These are phyloP conservation scores for Malurus leucopterus DNA, from an alignment of 2,797 vertebrate species.

Conservation along the genomic window DNA sequence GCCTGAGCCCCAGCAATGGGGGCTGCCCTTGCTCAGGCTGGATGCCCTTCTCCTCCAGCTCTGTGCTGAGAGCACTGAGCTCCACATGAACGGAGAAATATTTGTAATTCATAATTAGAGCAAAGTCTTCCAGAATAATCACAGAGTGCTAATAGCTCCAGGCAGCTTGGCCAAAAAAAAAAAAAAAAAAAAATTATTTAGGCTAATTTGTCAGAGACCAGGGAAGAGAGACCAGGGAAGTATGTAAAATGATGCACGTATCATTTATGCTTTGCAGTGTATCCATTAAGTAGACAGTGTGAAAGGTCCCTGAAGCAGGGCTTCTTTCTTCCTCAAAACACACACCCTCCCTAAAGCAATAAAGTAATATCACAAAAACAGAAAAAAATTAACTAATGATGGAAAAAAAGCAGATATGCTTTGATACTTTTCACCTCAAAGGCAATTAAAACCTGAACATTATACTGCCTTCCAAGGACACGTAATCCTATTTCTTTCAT, in stretches of 20 bases:
- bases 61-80: accelerated
- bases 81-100: accelerated
- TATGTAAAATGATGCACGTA: accelerated
- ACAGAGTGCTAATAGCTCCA: background rate
- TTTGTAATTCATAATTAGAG: conserved; percentile 3
- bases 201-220: background rate
- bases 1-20: accelerated
- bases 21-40: background rate
- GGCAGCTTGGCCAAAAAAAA: background rate
- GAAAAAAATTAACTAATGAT: background rate
- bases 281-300: background rate
- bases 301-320: background rate
- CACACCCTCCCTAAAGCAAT: background rate
- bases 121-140: background rate
- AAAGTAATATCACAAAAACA: background rate
- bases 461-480: background rate
- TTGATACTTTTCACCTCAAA: background rate
- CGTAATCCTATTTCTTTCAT: background rate
- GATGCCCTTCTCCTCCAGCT: background rate
- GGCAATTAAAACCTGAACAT: background rate
- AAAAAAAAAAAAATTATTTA: background rate
- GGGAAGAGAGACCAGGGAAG: background rate
- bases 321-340: background rate
- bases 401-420: background rate
- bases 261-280: accelerated